Conservation (phyloP, 2,888 invertebrate genomes). For the Trichogramma evanescens region DNA sequence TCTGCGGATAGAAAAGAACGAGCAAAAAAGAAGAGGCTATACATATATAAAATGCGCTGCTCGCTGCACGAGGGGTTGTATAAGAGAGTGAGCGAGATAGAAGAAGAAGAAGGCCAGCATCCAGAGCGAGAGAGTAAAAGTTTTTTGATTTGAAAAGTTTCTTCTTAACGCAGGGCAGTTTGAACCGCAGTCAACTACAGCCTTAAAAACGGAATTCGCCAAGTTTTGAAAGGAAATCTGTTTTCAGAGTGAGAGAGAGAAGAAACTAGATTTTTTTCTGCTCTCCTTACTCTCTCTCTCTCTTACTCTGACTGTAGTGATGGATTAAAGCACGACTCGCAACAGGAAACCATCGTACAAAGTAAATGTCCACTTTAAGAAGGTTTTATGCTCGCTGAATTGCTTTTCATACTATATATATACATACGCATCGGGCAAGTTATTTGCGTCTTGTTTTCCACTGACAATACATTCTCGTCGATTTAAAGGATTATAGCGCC, state of each 20-base stretch:
- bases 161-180: slow-evolving; percentile 27
- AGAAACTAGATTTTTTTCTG: slow-evolving; percentile 8
- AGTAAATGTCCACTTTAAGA: slow-evolving; percentile 16
- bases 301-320: background rate
- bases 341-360: slow-evolving; percentile 4
- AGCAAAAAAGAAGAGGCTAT: slow-evolving; percentile 30
- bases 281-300: too few species aligned
- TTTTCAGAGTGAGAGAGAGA: background rate
- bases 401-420: background rate
- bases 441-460: background rate
- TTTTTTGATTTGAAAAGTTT: slow-evolving; percentile 43
- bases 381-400: slow-evolving; percentile 12
- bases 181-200: slow-evolving; percentile 15
- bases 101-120: slow-evolving; percentile 21
- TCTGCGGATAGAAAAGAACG: too few species aligned
- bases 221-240: slow-evolving; percentile 13
- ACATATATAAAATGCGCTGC: slow-evolving; percentile 30
- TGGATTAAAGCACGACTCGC: background rate
- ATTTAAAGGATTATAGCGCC: background rate
- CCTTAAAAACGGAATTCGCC: slow-evolving; percentile 4
- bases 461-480: background rate
- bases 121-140: slow-evolving; percentile 27
- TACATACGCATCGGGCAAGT: background rate
- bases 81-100: slow-evolving; percentile 20
- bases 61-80: slow-evolving; percentile 15